A percentile compares a stretch with the other conserved stretches of the same genome.
Conservation (phyloP, 2,797 vertebrate genomes). For the Paramormyrops hopkinsi region DNA sequence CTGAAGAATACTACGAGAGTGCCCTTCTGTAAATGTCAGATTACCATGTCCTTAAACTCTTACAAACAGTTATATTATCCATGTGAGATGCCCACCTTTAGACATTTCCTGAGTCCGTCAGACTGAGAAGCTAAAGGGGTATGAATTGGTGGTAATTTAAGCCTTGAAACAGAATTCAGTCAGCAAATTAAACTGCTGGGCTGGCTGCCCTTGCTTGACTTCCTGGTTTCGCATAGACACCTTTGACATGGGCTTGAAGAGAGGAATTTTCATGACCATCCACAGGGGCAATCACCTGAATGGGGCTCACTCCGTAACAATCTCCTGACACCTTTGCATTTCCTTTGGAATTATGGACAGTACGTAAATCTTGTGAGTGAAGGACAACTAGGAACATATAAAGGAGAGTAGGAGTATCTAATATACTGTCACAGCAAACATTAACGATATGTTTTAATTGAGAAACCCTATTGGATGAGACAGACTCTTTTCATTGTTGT, state of each 20-base stretch:
- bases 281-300: neutral
- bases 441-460: neutral
- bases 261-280: neutral
- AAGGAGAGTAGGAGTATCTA: neutral
- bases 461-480: neutral
- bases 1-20: neutral
- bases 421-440: neutral
- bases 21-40: neutral
- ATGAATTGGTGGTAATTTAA: neutral
- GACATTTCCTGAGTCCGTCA: neutral
- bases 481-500: neutral
- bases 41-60: neutral
- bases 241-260: neutral
- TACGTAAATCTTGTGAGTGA: neutral
- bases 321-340: neutral
- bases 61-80: neutral
- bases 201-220: neutral
- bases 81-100: neutral
- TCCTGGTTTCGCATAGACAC: neutral
- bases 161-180: neutral
- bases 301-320: neutral
- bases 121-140: neutral
- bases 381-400: neutral
- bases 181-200: neutral
- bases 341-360: neutral